Percentiles rank a stretch among this genome's conserved stretches.
These are phyloP conservation scores for Rhinichthys klamathensis DNA, from an alignment of 2,113 vertebrate species.

Conservation along the genomic window DNA sequence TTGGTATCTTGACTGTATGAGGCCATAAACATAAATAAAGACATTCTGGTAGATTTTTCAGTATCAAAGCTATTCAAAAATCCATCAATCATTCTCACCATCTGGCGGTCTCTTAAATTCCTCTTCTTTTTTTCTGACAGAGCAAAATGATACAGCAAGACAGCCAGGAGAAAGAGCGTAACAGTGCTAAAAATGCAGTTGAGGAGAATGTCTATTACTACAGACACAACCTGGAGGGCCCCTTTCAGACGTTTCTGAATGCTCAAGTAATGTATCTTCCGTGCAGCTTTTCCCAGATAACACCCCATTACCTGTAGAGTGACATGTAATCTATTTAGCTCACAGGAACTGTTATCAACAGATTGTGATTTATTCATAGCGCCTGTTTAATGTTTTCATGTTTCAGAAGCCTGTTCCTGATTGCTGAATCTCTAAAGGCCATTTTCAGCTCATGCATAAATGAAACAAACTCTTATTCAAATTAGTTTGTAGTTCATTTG, in stretches of 20 bases:
- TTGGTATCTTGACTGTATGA: background rate
- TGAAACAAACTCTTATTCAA: background rate
- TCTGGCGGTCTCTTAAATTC: background rate
- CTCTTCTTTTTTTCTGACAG: slow-evolving; percentile 57
- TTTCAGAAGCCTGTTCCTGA: background rate
- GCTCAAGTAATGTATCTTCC: slow-evolving; percentile 70
- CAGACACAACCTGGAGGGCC: slow-evolving; percentile 79
- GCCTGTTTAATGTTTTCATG: background rate
- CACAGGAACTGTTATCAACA: slow-evolving; percentile 4
- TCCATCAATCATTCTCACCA: background rate
- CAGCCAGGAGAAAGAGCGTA: slow-evolving; percentile 81
- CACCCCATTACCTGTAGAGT: background rate
- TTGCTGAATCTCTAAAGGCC: slow-evolving; percentile 14
- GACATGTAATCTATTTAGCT: slow-evolving; percentile 20
- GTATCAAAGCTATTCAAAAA: slow-evolving; percentile 17
- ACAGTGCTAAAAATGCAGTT: slow-evolving; percentile 83
- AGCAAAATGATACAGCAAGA: slow-evolving; percentile 84
- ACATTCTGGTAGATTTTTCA: background rate
- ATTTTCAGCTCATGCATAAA: slow-evolving; percentile 5
- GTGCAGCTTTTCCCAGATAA: background rate
- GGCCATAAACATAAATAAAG: slow-evolving; percentile 7
- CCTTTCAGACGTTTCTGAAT: slow-evolving; percentile 75
- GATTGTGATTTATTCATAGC: background rate
- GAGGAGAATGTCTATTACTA: slow-evolving; percentile 84
- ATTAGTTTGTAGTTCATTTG: background rate